Conservation (phyloP, 2,888 invertebrate species). For the Chrysina gloriosa region DNA sequence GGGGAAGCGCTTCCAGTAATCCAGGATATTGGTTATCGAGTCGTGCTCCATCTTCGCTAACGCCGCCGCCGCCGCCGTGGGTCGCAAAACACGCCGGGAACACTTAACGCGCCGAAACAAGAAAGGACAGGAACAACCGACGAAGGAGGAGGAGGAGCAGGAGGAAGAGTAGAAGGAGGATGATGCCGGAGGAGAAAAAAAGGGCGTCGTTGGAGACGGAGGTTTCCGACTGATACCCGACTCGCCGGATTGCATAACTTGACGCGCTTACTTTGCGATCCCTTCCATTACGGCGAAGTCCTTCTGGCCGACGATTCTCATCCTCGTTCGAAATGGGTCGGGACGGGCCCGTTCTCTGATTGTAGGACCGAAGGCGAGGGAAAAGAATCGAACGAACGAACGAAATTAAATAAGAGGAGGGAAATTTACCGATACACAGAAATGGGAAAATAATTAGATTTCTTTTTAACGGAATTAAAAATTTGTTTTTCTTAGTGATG, state of each 20-base stretch:
- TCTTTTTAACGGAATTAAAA: slow-evolving; percentile 26
- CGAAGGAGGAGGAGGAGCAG: not conserved
- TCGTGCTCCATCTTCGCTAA: slow-evolving; percentile 3
- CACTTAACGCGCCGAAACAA: not conserved
- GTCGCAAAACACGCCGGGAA: not conserved
- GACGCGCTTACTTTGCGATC: slow-evolving; percentile 32
- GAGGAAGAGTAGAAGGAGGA: not conserved
- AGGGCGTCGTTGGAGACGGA: too few species aligned
- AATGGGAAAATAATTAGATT: slow-evolving; percentile 31
- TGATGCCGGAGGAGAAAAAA: not conserved
- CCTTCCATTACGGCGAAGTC: slow-evolving; percentile 12
- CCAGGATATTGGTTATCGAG: slow-evolving; percentile 54
- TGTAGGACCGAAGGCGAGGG: not conserved
- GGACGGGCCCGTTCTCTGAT: not conserved
- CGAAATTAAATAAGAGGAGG: not conserved
- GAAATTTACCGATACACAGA: slow-evolving; percentile 13
- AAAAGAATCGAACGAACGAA: not conserved
- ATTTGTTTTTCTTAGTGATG: slow-evolving; percentile 11
- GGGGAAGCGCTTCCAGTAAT: slow-evolving; percentile 46
- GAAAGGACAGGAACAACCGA: not conserved
- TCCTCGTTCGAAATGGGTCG: not conserved
- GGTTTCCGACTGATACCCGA: slow-evolving; percentile 30
- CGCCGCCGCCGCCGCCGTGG: not conserved
- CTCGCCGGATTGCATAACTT: slow-evolving; percentile 38
- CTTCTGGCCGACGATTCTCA: not conserved